A percentile compares a stretch with the other conserved stretches of the same genome.
These are phyloP conservation scores for Drosophila nigromelanica DNA, from an alignment of 1,140 invertebrate genomes.

Conservation along the genomic window DNA sequence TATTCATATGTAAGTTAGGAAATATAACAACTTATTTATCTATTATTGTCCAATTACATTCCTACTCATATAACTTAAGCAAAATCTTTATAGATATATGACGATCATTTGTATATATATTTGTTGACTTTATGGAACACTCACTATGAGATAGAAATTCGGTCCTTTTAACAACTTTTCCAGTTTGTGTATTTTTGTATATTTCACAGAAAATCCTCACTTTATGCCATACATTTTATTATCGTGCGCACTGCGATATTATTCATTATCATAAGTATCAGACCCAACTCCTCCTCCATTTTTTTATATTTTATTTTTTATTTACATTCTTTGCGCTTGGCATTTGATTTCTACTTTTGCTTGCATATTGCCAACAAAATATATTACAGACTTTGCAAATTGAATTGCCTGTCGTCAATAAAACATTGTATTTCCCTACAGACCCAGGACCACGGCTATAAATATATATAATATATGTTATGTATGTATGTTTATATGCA, in stretches of 20 bases:
- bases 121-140: no score
- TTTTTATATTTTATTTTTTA: constrained; percentile 21
- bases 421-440: constrained; percentile 41
- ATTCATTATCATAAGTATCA: constrained; percentile 24
- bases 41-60: no score
- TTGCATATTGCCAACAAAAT: constrained; percentile 31
- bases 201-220: background rate
- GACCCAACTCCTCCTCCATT: background rate
- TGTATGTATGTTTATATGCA: background rate
- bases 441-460: constrained; percentile 2
- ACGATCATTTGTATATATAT: no score
- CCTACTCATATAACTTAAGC: no score
- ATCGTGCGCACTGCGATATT: background rate
- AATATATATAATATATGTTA: no score
- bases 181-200: background rate
- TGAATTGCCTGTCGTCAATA: constrained; percentile 51
- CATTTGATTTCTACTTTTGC: constrained; percentile 25
- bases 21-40: no score
- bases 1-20: no score
- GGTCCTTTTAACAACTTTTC: no score
- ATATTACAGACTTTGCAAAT: constrained; percentile 36
- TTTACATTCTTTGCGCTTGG: constrained; percentile 26
- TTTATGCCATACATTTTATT: background rate
- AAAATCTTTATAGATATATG: no score
- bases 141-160: no score